phyloP scores from a whole-genome alignment of 2,888 invertebrate genomes.

The Venusia cambrica region DNA sequence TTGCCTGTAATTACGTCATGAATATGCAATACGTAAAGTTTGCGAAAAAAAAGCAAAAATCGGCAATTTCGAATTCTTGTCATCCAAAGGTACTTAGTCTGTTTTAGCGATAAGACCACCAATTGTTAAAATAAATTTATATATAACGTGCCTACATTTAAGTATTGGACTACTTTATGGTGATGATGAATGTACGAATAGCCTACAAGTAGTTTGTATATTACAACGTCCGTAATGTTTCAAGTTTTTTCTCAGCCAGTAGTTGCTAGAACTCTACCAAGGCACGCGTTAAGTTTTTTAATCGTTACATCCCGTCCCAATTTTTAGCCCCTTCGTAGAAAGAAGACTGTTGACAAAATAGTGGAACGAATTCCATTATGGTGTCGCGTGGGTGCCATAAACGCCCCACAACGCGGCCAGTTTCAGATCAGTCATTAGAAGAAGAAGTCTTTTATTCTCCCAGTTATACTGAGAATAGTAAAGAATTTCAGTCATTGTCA shows the following conservation, averaged over 20 bases:
- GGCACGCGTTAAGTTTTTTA: slow-evolving; percentile 72
- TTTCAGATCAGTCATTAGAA: slow-evolving; percentile 61
- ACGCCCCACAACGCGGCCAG: slow-evolving; percentile 70
- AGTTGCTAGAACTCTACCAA: slow-evolving; percentile 37
- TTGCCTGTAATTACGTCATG: no score
- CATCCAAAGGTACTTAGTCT: no score
- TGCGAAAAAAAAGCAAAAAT: no score
- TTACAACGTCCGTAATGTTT: slow-evolving; percentile 7
- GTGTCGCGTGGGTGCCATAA: slow-evolving; percentile 78
- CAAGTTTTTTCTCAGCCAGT: slow-evolving; percentile 28
- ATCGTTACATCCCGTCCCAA: slow-evolving; percentile 44
- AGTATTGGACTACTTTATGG: no score
- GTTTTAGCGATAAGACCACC: no score
- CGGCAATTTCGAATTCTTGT: no score
- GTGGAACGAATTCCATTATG: slow-evolving; percentile 75
- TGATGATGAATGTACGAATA: no score
- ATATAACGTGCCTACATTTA: no score
- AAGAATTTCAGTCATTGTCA: slow-evolving; percentile 51
- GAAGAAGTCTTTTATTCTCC: slow-evolving; percentile 56
- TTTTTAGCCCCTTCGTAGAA: slow-evolving; percentile 67
- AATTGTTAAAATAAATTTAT: no score
- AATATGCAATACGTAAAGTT: no score
- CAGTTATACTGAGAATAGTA: slow-evolving; percentile 56
- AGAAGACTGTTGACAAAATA: slow-evolving; percentile 69
- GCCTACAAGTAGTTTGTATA: not conserved